These are phyloP conservation scores for Pollenia labialis DNA, from an alignment of 2,888 invertebrate genomes.

Conservation along the genomic window DNA sequence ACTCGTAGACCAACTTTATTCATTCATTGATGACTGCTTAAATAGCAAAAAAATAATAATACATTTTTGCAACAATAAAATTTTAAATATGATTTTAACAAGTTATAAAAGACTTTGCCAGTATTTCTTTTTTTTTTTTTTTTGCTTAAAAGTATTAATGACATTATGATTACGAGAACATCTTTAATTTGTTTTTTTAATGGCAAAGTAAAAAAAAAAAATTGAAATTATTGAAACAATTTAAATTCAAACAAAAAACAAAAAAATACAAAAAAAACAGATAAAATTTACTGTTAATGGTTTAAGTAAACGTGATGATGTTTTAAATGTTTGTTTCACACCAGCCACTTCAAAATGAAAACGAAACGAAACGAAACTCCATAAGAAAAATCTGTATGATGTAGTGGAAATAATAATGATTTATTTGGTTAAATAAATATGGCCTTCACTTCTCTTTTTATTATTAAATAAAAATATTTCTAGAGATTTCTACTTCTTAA, in stretches of 20 bases:
- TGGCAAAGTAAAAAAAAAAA: background rate
- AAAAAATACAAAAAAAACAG: background rate
- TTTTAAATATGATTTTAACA: conserved; percentile 31
- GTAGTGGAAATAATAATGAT: conserved; percentile 49
- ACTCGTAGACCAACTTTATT: background rate
- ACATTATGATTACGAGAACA: conserved; percentile 21
- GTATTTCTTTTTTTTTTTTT: conserved; percentile 3
- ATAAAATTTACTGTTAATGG: conserved; percentile 45
- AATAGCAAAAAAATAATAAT: background rate
- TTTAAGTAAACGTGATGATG: conserved; percentile 67
- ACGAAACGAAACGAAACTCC: background rate
- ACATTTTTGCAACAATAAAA: conserved; percentile 21
- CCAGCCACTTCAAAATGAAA: conserved; percentile 10
- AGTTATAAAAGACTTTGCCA: conserved; percentile 14
- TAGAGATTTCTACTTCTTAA: background rate
- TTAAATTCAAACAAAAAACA: conserved; percentile 19
- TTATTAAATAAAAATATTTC: conserved; percentile 8
- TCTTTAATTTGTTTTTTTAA: conserved; percentile 24
- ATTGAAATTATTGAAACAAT: conserved; percentile 7
- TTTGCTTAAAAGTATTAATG: background rate
- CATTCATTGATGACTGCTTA: conserved; percentile 30
- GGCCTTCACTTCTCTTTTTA: conserved; percentile 28
- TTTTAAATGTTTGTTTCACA: conserved; percentile 66
- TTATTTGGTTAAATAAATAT: conserved; percentile 48
- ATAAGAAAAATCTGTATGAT: conserved; percentile 2